Evolutionary conservation across 2,797 vertebrate genomes (phyloP), one percentile per base, ranked within the genome.

Genomic region (Periophthalmus magnuspinnatus): DNA sequence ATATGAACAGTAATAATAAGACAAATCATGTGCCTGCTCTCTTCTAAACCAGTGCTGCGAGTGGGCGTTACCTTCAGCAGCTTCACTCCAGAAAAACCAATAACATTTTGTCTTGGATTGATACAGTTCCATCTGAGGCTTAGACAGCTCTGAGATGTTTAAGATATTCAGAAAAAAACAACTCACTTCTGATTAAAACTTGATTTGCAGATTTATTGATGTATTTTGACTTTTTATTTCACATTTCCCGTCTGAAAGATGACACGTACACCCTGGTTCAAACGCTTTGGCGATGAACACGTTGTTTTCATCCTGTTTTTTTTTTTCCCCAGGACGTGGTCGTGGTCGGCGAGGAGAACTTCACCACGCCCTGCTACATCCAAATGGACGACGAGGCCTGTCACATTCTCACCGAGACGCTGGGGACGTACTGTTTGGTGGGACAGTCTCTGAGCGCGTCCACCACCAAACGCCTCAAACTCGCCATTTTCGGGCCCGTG

Each of bases 361-460:
- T 97, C 88, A 98, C 96, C 33, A 98, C 97, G 0, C 97, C 97
- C 0, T 99, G 96, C 86, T 99, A 99, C 69, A 93, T 99, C 84
- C 98, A 99, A 82, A 91, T 99, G 94, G 96, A 98, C 0, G 90
- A 95, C 0, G 96, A 99, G 73, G 94, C 97, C 41, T 99, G 97
- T 90, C 98, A 99, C 86, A 94, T 99, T 84, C 94, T 99, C 89
- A 98, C 96, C 0, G 97, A 99, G 92, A 97, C 94, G 0, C 95
- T 98, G 76, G 95, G 96, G 45, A 98, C 97, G 0, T 96, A 95
- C 22, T 93, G 96, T 78, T 91, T 99, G 60, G 95, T 96, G 36
- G 98, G 98, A 16, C 97, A 96, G 69, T 94, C 96, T 0, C 85
- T 95, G 87, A 96, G 95, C 87, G 95, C 95, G 63, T 89, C 95